Base-by-base conservation (phyloP, 2,113 vertebrate genomes). In the Isichthys henryi region DNA sequence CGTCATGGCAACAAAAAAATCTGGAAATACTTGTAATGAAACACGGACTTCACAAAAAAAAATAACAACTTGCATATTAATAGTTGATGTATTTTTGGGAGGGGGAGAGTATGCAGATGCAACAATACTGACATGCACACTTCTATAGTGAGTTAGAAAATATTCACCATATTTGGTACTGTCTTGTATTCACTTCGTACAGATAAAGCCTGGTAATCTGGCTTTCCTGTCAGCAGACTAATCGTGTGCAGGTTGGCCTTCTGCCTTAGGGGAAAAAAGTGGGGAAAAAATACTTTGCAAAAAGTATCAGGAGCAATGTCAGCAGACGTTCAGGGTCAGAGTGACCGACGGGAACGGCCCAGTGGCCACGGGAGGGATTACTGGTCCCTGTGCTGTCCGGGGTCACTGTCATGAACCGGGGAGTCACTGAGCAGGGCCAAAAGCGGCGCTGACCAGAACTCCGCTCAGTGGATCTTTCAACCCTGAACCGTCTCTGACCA, bases 141-240 rank as follows among this genome's bases (percentile, higher is more conserved):
- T 95, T 95, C 94, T 95, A 95, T 90, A 94, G 92, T 93, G 91
- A 95, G 93, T 94, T 91, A 90, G 91, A 58, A 93, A 92, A 96
- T 96, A 96, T 96, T 96, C 96, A 96, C 96, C 96, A 96, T 96
- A 93, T 96, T 96, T 91, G 95, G 95, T 92, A 95, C 94, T 93
- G 95, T 93, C 95, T 95, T 95, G 96, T 95, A 96, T 94, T 96
- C 93, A 95, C 95, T 94, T 94, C 95, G 96, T 94, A 96, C 94
- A 94, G 95, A 92, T 95, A 96, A 93, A 95, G 95, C 93, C 94
- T 96, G 95, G 95, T 96, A 95, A 95, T 93, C 93, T 95, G 96
- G 93, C 94, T 94, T 94, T 91, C 95, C 94, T 95, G 95, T 94
- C 94, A 95, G 95, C 95, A 95, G 95, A 96, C 95, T 95, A 96